Conservation (phyloP, 2,888 invertebrate genomes). For the Lasius fuliginosus region DNA sequence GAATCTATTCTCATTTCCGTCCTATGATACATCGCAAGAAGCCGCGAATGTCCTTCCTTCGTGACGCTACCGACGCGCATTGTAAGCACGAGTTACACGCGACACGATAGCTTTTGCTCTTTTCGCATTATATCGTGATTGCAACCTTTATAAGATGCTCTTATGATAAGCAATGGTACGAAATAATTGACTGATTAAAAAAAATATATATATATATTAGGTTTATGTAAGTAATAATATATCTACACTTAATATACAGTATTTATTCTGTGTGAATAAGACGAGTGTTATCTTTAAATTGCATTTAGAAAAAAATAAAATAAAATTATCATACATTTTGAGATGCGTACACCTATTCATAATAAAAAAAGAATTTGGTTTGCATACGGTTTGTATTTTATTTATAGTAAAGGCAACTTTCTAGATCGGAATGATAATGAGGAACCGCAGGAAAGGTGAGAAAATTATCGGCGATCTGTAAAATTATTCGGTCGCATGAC, state of each 20-base stretch:
- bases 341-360: background rate
- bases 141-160: background rate
- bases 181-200: background rate
- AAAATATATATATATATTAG: background rate
- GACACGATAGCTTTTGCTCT: background rate
- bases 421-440: conserved; percentile 23
- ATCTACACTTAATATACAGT: background rate
- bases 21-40: conserved; percentile 39
- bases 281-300: background rate
- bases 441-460: conserved; percentile 30
- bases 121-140: background rate
- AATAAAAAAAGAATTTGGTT: background rate
- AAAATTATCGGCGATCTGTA: conserved; percentile 62
- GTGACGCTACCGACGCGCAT: conserved; percentile 20
- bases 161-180: background rate
- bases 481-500: conserved; percentile 69
- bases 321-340: conserved; percentile 15
- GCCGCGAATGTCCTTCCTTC: conserved; percentile 33
- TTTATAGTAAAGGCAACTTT: conserved; percentile 1
- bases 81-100: background rate
- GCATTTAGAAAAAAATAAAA: background rate
- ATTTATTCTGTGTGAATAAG: background rate
- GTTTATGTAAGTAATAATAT: background rate
- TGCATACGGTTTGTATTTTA: conserved; percentile 10
- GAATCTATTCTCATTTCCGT: conserved; percentile 44